Conservation (phyloP, 1,140 invertebrate genomes). For the Pseudoatta argentina region DNA sequence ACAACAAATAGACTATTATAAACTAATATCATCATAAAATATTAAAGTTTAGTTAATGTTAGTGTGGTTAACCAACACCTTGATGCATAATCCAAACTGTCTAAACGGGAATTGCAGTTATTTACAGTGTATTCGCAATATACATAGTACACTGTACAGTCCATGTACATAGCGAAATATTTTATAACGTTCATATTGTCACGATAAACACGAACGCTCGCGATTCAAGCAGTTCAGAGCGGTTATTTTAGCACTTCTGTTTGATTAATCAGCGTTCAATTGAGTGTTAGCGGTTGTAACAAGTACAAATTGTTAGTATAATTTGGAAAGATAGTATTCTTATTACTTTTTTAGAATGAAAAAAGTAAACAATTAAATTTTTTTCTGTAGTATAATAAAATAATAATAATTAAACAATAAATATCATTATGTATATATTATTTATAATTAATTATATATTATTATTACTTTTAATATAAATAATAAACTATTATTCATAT, state of each 20-base stretch:
- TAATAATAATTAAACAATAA: no score
- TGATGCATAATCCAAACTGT: constrained; percentile 34
- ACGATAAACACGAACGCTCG: neutral
- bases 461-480: constrained; percentile 4
- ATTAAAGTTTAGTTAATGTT: constrained; percentile 3
- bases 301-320: neutral
- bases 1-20: constrained; percentile 37
- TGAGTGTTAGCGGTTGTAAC: neutral
- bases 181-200: constrained; percentile 21
- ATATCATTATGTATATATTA: neutral
- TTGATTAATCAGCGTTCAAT: constrained; percentile 15
- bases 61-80: constrained; percentile 21
- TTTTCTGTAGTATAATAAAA: neutral
- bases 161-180: constrained; percentile 15
- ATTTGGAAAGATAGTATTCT: neutral
- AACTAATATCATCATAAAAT: constrained; percentile 5
- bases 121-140: constrained; percentile 16
- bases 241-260: neutral
- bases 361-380: neutral
- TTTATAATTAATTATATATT: no score
- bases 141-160: neutral
- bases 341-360: neutral
- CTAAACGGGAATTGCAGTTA: constrained; percentile 28
- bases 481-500: neutral
- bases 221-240: neutral